Evolutionary conservation across 2,113 vertebrate species (phyloP), one percentile per base, ranked within the genome.

Genomic region (Pterocles burchelli): DNA sequence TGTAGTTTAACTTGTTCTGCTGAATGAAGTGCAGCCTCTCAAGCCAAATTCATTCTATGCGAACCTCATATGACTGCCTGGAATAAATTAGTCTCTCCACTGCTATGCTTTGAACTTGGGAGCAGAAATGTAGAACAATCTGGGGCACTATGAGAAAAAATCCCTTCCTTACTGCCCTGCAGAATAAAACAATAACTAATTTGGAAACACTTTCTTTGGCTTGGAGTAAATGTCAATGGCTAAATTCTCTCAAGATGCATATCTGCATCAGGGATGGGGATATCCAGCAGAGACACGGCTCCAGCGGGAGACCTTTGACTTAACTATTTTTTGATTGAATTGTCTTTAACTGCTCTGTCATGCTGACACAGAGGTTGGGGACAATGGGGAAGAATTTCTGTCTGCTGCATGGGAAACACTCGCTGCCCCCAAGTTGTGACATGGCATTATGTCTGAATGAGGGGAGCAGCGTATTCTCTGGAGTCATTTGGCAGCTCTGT

Each of bases 271-370:
- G 38, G 63, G 52, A 80, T 67, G 68, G 63, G 71, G 89, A 94
- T 58, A 94, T 75, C 89, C 91, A 96, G 82, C 96, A 94, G 95
- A 85, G 89, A 94, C 41, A 13, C 1, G 46, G 93, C 95, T 95
- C 78, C 94, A 91, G 41, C 22, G 62, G 20, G 25, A 94, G 89
- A 95, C 85, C 95, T 97, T 96, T 94, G 95, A 58, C 93, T 97
- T 89, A 73, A 79, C 81, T 91, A 13, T 31, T 85, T 93, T 85
- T 91, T 73, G 45, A 85, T 85, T 85, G 94, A 89, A 94, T 94
- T 89, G 38, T 93, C 55, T 91, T 46, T 46, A 49, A 72, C 78
- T 88, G 77, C 54, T 93, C 58, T 68, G 46, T 91, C 81, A 41
- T 0, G 4, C 70, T 79, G 91, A 87, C 91, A 85, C n/a, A 28